Evolutionary conservation across 2,113 vertebrate species (phyloP).

Genomic region (Pholis gunnellus): DNA sequence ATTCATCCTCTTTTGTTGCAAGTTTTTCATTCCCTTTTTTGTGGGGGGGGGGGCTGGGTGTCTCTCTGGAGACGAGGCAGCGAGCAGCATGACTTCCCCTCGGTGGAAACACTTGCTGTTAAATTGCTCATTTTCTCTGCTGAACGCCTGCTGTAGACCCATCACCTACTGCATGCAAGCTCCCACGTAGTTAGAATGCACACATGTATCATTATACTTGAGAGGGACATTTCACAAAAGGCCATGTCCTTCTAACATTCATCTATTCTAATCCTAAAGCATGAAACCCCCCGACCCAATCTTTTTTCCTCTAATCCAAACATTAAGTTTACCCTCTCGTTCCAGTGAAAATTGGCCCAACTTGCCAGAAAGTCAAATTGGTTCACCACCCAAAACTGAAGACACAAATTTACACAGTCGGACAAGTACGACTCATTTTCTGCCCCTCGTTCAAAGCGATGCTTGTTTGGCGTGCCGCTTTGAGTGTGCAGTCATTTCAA

Average conservation of each 20-base stretch:
- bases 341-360: not conserved
- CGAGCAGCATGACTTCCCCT: constrained; percentile 39
- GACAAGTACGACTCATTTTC: constrained; percentile 33
- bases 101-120: constrained; percentile 33
- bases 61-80: constrained; percentile 50
- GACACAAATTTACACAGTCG: constrained; percentile 2
- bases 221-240: not conserved
- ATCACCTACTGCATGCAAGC: constrained; percentile 19
- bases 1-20: constrained; percentile 52
- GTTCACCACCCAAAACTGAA: not conserved
- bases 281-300: not conserved
- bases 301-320: not conserved
- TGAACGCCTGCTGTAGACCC: constrained; percentile 38
- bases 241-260: not conserved
- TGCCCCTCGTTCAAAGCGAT: constrained; percentile 30
- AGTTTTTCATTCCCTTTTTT: constrained; percentile 39
- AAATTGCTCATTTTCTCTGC: constrained; percentile 34
- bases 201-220: not conserved
- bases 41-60: constrained; percentile 2
- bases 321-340: not conserved
- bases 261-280: constrained; percentile 1
- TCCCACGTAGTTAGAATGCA: not conserved
- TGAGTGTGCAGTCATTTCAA: constrained; percentile 42
- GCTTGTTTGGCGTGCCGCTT: constrained; percentile 49
- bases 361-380: constrained; percentile 23